A percentile compares a stretch with the other conserved stretches of the same genome.
Conservation (phyloP, 2,888 invertebrate genomes). For the Smittia aterrima region DNA sequence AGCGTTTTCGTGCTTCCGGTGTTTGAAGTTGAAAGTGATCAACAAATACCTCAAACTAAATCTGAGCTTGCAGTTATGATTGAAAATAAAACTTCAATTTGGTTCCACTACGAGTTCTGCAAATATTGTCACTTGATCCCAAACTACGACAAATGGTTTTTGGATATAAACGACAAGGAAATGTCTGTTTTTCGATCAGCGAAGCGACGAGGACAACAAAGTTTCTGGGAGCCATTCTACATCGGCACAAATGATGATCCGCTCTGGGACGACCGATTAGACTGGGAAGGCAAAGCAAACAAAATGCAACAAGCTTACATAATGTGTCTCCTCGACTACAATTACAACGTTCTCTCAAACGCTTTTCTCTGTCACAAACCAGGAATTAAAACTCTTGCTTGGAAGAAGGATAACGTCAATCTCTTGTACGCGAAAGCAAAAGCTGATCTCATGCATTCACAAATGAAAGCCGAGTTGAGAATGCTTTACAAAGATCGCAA, state of each 20-base stretch:
- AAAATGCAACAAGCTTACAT: conserved; percentile 90
- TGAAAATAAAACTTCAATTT: conserved; percentile 43
- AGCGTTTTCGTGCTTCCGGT: conserved; percentile 79
- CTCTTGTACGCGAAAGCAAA: conserved; percentile 71
- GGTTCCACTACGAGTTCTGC: conserved; percentile 47
- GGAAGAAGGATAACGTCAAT: too few species aligned
- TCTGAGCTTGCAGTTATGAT: conserved; percentile 45
- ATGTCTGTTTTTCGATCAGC: conserved; percentile 74
- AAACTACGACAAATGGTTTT: conserved; percentile 43
- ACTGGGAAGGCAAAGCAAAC: conserved; percentile 89
- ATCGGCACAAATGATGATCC: conserved; percentile 87
- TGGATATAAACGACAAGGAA: conserved; percentile 38
- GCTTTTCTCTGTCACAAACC: conserved; percentile 86
- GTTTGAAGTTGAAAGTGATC: conserved; percentile 67
- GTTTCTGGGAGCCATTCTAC: conserved; percentile 89
- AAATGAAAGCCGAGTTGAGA: too few species aligned
- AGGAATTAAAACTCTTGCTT: conserved; percentile 75
- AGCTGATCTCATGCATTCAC: too few species aligned
- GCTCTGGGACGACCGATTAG: conserved; percentile 82
- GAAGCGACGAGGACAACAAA: conserved; percentile 66
- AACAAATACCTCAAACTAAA: conserved; percentile 46
- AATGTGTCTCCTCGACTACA: too few species aligned
- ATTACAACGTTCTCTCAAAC: too few species aligned
- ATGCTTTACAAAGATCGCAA: too few species aligned
- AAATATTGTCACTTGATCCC: conserved; percentile 46